phyloP scores from a whole-genome alignment of 2,113 vertebrate species.

The Oxyruncus cristatus region DNA sequence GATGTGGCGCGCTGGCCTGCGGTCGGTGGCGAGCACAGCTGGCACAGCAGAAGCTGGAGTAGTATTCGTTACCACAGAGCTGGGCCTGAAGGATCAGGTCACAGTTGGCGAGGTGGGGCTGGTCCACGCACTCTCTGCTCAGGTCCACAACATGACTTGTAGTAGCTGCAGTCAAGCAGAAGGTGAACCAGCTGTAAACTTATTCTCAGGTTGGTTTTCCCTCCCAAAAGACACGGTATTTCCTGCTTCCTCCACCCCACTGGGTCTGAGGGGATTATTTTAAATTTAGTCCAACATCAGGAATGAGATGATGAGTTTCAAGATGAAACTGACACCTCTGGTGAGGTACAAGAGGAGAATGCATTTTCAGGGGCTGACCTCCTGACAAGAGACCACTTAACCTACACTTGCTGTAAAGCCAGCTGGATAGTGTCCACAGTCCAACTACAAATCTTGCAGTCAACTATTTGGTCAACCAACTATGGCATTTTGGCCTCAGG shows the following conservation, averaged over 20 bases:
- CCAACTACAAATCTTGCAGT: not conserved
- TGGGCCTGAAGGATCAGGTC: conserved; percentile 88
- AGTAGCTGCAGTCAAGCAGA: not conserved
- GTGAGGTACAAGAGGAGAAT: not conserved
- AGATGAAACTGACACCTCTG: not conserved
- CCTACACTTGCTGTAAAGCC: not conserved
- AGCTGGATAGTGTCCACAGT: not conserved
- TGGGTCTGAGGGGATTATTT: not conserved
- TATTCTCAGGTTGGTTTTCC: not conserved
- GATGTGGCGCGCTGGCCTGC: not conserved
- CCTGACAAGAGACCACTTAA: not conserved
- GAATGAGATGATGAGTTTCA: not conserved
- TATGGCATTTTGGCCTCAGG: not conserved
- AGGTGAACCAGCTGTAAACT: not conserved
- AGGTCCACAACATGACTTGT: not conserved
- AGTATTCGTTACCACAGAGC: conserved; percentile 88
- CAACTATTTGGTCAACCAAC: not conserved
- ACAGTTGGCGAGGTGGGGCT: conserved; percentile 92
- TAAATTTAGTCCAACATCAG: not conserved
- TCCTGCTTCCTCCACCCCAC: not conserved
- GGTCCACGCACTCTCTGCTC: conserved; percentile 83
- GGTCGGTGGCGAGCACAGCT: conserved; percentile 80
- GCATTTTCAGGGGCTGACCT: not conserved
- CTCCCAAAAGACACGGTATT: not conserved
- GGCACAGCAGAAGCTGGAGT: conserved; percentile 93